phyloP scores from a whole-genome alignment of 2,888 invertebrate genomes.

The Pecten maximus region DNA sequence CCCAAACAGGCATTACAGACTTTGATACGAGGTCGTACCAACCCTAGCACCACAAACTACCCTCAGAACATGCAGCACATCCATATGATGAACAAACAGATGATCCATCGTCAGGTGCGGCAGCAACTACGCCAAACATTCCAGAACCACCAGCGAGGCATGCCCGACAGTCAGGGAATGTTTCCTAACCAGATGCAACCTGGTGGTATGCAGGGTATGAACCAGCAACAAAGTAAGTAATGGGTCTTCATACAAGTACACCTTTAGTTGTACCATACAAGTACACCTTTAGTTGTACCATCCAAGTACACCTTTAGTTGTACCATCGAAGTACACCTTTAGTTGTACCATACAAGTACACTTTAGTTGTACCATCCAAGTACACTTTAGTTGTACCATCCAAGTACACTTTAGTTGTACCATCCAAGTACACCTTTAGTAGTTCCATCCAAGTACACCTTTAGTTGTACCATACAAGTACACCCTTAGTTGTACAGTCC shows the following conservation, averaged over 20 bases:
- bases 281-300: neutral
- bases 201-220: constrained; percentile 66
- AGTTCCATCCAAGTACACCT: neutral
- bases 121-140: constrained; percentile 62
- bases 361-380: too few relatives aligned
- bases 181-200: constrained; percentile 56
- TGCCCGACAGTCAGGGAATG: constrained; percentile 61
- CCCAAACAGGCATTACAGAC: constrained; percentile 65
- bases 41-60: constrained; percentile 50
- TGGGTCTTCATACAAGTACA: neutral
- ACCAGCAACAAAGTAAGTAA: constrained; percentile 62
- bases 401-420: neutral
- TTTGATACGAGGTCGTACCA: constrained; percentile 61
- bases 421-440: neutral
- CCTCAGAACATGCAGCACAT: constrained; percentile 57
- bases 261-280: neutral
- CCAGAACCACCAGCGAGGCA: constrained; percentile 61
- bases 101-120: constrained; percentile 46
- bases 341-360: too few relatives aligned
- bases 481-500: neutral
- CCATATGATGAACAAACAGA: constrained; percentile 35
- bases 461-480: neutral
- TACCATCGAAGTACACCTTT: neutral
- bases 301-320: neutral
- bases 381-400: neutral